These are phyloP conservation scores for Cyprinodon diabolis DNA, from an alignment of 2,797 vertebrate genomes.

Conservation along the genomic window DNA sequence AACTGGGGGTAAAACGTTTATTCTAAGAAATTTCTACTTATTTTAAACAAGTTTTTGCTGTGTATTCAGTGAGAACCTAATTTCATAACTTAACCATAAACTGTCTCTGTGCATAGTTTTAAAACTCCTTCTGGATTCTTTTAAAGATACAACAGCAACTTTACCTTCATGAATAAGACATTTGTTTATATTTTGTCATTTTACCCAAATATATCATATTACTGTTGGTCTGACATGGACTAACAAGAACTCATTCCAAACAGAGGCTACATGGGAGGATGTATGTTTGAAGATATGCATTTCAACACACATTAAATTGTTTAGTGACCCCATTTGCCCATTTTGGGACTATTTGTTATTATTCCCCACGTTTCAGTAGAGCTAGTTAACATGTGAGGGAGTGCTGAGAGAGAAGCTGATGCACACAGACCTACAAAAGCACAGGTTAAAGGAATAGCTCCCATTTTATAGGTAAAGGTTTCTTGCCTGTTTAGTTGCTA, in stretches of 20 bases:
- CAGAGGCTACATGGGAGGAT: not conserved
- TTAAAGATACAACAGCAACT: not conserved
- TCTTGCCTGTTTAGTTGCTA: not conserved
- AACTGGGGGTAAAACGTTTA: too few species aligned
- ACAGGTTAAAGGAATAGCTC: constrained; percentile 3
- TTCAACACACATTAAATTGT: constrained; percentile 1
- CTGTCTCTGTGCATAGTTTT: not conserved
- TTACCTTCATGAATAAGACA: not conserved
- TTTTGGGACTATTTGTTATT: not conserved
- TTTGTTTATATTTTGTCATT: not conserved
- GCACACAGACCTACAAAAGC: not conserved
- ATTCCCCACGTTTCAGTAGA: not conserved
- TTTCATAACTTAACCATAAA: not conserved
- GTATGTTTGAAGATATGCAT: not conserved
- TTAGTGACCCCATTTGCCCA: not conserved
- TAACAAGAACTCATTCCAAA: not conserved
- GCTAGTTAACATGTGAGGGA: not conserved
- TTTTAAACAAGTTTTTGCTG: too few species aligned
- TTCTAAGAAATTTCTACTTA: too few species aligned
- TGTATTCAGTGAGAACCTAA: not conserved
- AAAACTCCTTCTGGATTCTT: not conserved
- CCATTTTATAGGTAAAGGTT: not conserved
- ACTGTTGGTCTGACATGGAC: not conserved
- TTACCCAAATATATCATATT: not conserved
- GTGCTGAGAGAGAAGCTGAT: constrained; percentile 7